A percentile compares a stretch with the other conserved stretches of the same genome.
phyloP scores from a whole-genome alignment of 2,113 vertebrate genomes.

The Symphodus melops region DNA sequence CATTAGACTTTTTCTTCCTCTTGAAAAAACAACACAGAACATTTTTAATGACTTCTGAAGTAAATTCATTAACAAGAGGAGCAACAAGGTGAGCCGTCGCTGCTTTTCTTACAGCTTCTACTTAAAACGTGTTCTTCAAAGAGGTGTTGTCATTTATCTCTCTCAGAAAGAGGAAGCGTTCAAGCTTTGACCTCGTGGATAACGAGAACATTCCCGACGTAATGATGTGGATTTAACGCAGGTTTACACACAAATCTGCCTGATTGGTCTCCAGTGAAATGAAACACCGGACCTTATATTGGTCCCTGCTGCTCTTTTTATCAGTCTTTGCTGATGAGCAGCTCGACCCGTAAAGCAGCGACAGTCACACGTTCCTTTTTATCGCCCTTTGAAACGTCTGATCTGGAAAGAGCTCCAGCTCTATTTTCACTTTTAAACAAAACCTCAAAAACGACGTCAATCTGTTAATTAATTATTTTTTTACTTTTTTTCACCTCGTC shows the following conservation, averaged over 20 bases:
- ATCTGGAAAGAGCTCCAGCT: no score
- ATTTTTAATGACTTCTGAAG: constrained; percentile 60
- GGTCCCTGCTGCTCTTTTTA: constrained; percentile 16
- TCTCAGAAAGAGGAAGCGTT: constrained; percentile 32
- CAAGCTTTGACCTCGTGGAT: constrained; percentile 61
- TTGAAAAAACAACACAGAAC: constrained; percentile 54
- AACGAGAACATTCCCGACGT: constrained; percentile 55
- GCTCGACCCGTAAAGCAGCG: constrained; percentile 32
- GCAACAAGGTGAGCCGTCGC: constrained; percentile 19
- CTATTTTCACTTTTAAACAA: no score
- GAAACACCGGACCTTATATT: constrained; percentile 26
- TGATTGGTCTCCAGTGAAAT: constrained; percentile 44
- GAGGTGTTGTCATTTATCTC: constrained; percentile 37
- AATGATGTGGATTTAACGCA: constrained; percentile 55
- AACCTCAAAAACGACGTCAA: no score
- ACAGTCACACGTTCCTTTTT: constrained; percentile 24
- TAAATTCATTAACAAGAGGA: constrained; percentile 59
- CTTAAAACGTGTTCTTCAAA: constrained; percentile 56
- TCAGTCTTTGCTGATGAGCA: neutral
- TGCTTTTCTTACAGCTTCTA: constrained; percentile 33
- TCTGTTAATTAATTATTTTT: no score
- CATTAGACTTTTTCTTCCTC: constrained; percentile 50
- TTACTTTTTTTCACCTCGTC: no score
- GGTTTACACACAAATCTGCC: constrained; percentile 41
- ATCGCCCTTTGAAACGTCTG: constrained; percentile 20